A percentile compares a stretch with the other conserved stretches of the same genome.
Evolutionary conservation across 2,113 vertebrate species (phyloP).

Genomic region (Naja naja): DNA sequence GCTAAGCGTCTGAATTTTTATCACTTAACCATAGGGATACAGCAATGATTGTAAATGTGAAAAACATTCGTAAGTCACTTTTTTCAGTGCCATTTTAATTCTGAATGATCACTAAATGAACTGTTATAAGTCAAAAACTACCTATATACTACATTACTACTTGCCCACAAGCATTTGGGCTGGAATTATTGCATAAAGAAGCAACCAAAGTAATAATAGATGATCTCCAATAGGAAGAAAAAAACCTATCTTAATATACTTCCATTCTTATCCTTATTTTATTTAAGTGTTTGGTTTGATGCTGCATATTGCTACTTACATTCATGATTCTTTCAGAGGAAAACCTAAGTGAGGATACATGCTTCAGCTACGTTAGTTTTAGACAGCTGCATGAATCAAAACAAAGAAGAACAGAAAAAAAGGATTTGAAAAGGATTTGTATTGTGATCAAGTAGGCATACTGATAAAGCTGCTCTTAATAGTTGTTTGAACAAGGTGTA

Average conservation of each 20-base stretch:
- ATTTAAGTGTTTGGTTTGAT: not conserved
- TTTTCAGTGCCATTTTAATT: not conserved
- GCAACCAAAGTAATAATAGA: not conserved
- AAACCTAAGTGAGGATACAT: not conserved
- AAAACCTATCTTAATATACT: not conserved
- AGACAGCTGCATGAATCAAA: not conserved
- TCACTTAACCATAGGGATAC: not conserved
- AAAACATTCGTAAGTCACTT: not conserved
- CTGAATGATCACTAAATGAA: not conserved
- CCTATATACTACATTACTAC: not conserved
- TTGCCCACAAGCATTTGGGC: not conserved
- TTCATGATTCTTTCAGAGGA: slow-evolving; percentile 10
- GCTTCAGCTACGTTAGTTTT: not conserved
- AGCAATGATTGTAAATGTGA: not conserved
- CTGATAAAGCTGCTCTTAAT: not conserved
- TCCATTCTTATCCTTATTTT: not conserved
- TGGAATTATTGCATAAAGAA: not conserved
- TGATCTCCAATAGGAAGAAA: not conserved
- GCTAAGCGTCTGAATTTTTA: not conserved
- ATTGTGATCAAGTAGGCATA: slow-evolving; percentile 5
- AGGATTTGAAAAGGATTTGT: slow-evolving; percentile 1
- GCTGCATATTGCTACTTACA: not conserved
- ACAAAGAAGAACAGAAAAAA: not conserved
- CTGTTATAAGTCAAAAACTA: not conserved
- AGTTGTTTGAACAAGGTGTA: not conserved